Base-by-base conservation (phyloP, 2,888 invertebrate species). In the Hyalella azteca region DNA sequence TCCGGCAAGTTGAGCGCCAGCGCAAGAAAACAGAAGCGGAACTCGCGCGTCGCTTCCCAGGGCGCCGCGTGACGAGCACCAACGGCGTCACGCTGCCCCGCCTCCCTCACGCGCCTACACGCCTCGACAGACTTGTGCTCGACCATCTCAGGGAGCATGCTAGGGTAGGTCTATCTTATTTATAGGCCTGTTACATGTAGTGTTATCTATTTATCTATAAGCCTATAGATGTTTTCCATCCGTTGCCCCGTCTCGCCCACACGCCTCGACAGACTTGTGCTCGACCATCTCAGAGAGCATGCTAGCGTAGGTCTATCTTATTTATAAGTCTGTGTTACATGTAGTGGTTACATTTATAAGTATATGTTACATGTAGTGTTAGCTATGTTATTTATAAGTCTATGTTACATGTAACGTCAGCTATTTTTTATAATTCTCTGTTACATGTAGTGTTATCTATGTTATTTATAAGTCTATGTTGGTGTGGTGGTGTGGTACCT, bases 21-120 rank as follows among this genome's bases (percentile, higher is more conserved):
- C 89, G 94, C 11, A 94, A 94, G 87, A 92, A 94, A 84, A 93
- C 93, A 0, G 93, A 93, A 85, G 93, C 93, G 2, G 91, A 93
- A 29, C 88, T 94, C 49, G 94, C 94, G 0, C 89, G 93, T 3
- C 92, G 93, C 84, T 93, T 93, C 87, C 93, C 94, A 0, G 94
- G 94, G 0, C 91, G 93, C 84, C 92, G 93, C 82, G 93, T 94
- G 26, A 93, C 93, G 1, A 93, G 93, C 22, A 91, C 92, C 66
- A 94, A 94, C 87, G 93, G 92, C 82, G 90, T 92, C 83, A 91
- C 91, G 11, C 91, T 94, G 82, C 94, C 94, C n/a, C 89, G 94
- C 0, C 89, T 94, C 80, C 93, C 93, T 77, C 92, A 93, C 2
- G 93, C 92, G 86, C 93, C 94, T 0, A 93, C 93, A 0, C 88